Percentiles rank a stretch among this genome's conserved stretches.
Conservation (phyloP, 2,888 invertebrate species). For the Dolichomitus sp. region DNA sequence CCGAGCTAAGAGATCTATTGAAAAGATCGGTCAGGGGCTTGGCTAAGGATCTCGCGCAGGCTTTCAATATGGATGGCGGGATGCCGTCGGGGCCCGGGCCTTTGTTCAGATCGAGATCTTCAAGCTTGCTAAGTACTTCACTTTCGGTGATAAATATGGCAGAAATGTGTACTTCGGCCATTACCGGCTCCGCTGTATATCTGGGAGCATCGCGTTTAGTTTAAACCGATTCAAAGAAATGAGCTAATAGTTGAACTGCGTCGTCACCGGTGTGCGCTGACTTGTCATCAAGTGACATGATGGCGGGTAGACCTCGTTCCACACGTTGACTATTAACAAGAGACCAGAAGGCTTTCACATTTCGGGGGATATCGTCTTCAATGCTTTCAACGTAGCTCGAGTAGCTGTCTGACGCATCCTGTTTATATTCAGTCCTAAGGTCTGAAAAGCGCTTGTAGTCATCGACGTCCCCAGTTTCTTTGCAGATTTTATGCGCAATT, state of each 20-base stretch:
- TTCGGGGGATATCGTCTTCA: too few species aligned
- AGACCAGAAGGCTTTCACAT: conserved; percentile 12
- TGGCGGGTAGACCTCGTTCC: too few species aligned
- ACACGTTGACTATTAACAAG: not conserved
- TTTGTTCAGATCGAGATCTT: conserved; percentile 21
- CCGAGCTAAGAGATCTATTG: conserved; percentile 37
- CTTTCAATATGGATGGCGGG: conserved; percentile 52
- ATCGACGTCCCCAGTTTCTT: not conserved
- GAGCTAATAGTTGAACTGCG: not conserved
- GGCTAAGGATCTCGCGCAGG: conserved; percentile 25
- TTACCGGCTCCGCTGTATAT: not conserved
- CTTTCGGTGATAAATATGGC: not conserved
- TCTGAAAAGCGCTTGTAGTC: not conserved
- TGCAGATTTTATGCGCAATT: conserved; percentile 1
- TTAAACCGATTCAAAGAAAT: conserved; percentile 11
- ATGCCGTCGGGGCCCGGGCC: conserved; percentile 63
- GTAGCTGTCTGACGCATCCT: not conserved
- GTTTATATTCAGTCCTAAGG: not conserved
- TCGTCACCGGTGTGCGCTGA: not conserved
- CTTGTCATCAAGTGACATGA: not conserved
- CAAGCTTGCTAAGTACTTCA: not conserved
- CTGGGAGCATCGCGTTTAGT: not conserved
- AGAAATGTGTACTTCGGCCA: not conserved
- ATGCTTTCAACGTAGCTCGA: too few species aligned
- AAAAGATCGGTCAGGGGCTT: conserved; percentile 44